Percentiles rank a stretch among this genome's conserved stretches.
These are phyloP conservation scores for Meliscaeva auricollis DNA, from an alignment of 2,888 invertebrate genomes.

Conservation along the genomic window DNA sequence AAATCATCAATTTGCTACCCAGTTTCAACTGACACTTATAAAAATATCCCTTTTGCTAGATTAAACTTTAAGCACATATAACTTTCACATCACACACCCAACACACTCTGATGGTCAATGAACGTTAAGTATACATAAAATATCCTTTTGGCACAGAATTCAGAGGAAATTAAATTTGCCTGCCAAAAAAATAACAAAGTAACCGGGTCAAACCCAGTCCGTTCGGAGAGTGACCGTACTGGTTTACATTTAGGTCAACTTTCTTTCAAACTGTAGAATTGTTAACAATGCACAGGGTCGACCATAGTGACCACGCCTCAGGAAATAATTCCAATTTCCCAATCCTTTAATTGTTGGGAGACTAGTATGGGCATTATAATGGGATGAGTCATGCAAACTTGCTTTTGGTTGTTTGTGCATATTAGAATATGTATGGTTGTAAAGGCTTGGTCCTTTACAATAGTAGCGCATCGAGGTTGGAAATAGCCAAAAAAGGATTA, in stretches of 20 bases:
- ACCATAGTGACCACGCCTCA: constrained; percentile 75
- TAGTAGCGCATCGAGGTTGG: not conserved
- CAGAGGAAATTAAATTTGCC: constrained; percentile 20
- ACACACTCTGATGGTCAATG: not conserved
- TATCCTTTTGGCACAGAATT: constrained; percentile 21
- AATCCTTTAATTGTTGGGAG: constrained; percentile 60
- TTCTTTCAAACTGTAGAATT: constrained; percentile 3
- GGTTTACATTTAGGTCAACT: constrained; percentile 43
- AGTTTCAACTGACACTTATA: not conserved
- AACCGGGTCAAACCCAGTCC: constrained; percentile 40
- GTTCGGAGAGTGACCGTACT: not conserved
- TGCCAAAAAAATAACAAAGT: constrained; percentile 37
- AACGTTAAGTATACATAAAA: constrained; percentile 54
- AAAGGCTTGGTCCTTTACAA: constrained; percentile 33
- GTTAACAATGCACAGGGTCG: constrained; percentile 31
- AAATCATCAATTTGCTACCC: not conserved
- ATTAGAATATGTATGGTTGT: not conserved
- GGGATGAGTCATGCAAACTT: constrained; percentile 59
- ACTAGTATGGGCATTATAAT: constrained; percentile 19
- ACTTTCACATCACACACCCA: not conserved
- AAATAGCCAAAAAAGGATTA: not conserved
- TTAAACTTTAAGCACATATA: not conserved
- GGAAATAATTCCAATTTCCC: constrained; percentile 49
- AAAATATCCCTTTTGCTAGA: not conserved
- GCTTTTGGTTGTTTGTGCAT: constrained; percentile 31